Base-by-base conservation (phyloP, 35 echinoderm and acorn worm genomes). In the Heliocidaris erythrogramma region DNA sequence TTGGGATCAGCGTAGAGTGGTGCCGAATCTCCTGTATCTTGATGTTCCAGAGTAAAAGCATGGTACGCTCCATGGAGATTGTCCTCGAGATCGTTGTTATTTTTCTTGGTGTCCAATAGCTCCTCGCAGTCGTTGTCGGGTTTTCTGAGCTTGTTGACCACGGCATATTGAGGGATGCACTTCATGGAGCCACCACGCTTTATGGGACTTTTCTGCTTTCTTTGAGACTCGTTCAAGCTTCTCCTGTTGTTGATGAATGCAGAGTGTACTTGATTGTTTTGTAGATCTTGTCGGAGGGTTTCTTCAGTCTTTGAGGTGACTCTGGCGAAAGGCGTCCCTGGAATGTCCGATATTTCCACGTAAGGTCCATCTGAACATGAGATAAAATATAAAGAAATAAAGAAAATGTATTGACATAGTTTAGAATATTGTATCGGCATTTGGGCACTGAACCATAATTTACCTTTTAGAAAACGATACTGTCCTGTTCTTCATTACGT, bases 81-180 rank as follows among this genome's bases (percentile, higher is more conserved):
- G 24, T 92, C 91, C 48, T 92, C 49, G 0, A n/a, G 2, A 16
- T 59, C 91, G 11, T 49, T 49, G 47, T 48, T 59, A 30, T 92
- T 92, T 10, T 92, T 92, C 4, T 48, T 49, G 49, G 9, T 59
- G 21, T n/a, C 48, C 11, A 59, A 48, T 16, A 49, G 91, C 11
- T 59, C 91, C 59, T 52, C 47, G 11, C 31, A 48, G n/a, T 92
- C 91, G 48, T 52, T 92, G 48, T 59, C 91, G 16, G 91, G 47
- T 92, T 92, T 92, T 30, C 91, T 32, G 8, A 92, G 47, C 91
- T 92, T 92, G 91, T 92, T 92, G 91, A 92, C 91, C n/a, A 92
- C 91, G 47, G 91, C 91, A 48, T 92, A 92, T 48, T 92, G 91
- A 13, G 91, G 91, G 27, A 92, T 49, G 16, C 13, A 27, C 48